phyloP scores from a whole-genome alignment of 2,797 vertebrate species.

The Acipenser oxyrinchus region DNA sequence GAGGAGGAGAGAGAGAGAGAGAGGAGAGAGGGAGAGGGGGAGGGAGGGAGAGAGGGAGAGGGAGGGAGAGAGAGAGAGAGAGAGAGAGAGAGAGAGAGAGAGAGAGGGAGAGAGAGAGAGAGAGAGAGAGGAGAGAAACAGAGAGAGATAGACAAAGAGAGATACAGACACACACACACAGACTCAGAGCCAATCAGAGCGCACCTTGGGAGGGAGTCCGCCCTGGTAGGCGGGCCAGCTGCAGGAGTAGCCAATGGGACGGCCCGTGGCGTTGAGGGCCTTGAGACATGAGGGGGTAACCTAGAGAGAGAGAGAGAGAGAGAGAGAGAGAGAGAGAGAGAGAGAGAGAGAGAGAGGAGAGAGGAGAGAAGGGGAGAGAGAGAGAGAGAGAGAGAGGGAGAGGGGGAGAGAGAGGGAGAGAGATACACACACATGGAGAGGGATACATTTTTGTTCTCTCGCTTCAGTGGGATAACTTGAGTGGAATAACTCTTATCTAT shows the following conservation, averaged over 20 bases:
- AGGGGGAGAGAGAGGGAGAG: too few relatives aligned
- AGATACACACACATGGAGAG: too few relatives aligned
- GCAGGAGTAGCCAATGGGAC: constrained; percentile 78
- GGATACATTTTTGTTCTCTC: too few relatives aligned
- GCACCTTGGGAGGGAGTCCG: constrained; percentile 78
- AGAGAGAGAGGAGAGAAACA: background rate
- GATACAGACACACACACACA: background rate
- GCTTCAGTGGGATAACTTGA: too few relatives aligned
- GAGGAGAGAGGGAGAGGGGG: background rate
- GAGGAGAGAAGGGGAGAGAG: background rate
- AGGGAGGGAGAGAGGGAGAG: background rate
- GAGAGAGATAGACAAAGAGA: background rate
- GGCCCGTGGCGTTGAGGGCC: constrained; percentile 78
- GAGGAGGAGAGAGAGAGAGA: background rate
- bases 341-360: too few relatives aligned
- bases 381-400: background rate
- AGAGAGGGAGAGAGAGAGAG: background rate
- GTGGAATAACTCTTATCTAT: too few relatives aligned
- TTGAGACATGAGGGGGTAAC: constrained; percentile 84
- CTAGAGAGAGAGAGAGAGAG: constrained; percentile 41
- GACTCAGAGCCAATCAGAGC: constrained; percentile 11
- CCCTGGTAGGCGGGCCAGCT: constrained; percentile 88
- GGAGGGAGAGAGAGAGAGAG: background rate
- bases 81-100: background rate
- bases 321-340: too few relatives aligned